Evolutionary conservation across 2,888 invertebrate genomes (phyloP).

Genomic region (Zaprionus obscuricornis): DNA sequence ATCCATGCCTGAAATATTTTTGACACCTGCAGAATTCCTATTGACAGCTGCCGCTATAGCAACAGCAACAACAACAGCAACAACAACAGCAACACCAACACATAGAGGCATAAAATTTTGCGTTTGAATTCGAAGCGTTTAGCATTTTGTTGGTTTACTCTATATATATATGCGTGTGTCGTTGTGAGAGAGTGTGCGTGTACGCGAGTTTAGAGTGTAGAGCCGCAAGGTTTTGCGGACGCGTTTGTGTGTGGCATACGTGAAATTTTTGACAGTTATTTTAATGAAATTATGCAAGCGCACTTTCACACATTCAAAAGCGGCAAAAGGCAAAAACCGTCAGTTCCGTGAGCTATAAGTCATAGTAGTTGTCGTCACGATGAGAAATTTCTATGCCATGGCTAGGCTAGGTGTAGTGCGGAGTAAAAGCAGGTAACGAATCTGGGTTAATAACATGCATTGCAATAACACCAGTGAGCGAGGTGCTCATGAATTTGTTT

Average conservation of each 20-base stretch:
- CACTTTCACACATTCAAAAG: constrained; percentile 68
- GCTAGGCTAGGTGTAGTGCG: constrained; percentile 7
- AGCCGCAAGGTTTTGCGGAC: constrained; percentile 43
- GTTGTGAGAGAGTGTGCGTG: not conserved
- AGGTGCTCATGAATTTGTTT: constrained; percentile 47
- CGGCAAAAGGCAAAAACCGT: constrained; percentile 13
- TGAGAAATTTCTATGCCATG: not conserved
- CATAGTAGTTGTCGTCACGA: constrained; percentile 8
- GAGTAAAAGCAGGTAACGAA: constrained; percentile 5
- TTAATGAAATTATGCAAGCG: constrained; percentile 79
- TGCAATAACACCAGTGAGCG: constrained; percentile 16
- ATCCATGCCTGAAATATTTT: constrained; percentile 74
- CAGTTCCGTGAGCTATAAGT: constrained; percentile 6
- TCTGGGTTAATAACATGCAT: constrained; percentile 70
- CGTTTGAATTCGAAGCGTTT: constrained; percentile 69
- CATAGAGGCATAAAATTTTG: constrained; percentile 36
- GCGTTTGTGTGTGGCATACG: constrained; percentile 48
- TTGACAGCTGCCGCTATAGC: constrained; percentile 68
- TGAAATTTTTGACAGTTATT: constrained; percentile 77
- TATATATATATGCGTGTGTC: not conserved
- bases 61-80: constrained; percentile 59
- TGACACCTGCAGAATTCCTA: constrained; percentile 79
- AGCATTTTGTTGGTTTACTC: constrained; percentile 36
- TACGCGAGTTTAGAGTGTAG: constrained; percentile 8
- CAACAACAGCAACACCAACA: constrained; percentile 27